Base-by-base conservation (phyloP, 2,797 vertebrate genomes). In the Triplophysa bombifrons region DNA sequence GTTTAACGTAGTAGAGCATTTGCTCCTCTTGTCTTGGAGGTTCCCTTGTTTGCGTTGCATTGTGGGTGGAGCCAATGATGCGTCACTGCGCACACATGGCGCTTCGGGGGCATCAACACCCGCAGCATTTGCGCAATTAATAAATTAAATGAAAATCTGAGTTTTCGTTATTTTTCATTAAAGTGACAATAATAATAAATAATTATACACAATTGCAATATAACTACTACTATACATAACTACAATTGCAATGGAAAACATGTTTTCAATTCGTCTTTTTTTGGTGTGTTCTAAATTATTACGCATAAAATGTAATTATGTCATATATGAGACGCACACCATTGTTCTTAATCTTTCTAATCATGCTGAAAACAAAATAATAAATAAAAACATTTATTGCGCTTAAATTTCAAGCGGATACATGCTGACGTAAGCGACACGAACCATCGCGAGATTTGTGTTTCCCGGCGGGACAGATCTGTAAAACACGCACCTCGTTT, bases 51-150 rank as follows among this genome's bases (percentile, higher is more conserved):
- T 88, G 72, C 82, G 61, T 81, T 76, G 78, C 64, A 79, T 76
- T 86, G 58, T 90, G 90, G 94, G 93, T 83, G 83, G 81, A 20
- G 65, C 16, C 20, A 71, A 19, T 14, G 9, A 10, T 51, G 82
- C 89, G 90, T 92, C 92, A 90, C 20, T 19, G 50, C 30, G 30
- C 86, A 20, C 17, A 19, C 30, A 68, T 41, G 30, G 41, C 41
- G 22, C 12, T 46, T 76, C 67, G 71, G 38, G 66, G 0, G 17
- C 70, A 19, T 73, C 80, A 84, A 51, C 51, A 11, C 10, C 10
- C 0, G 9, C 60, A 30, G 2, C n/a, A 25, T 46, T 72, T 81
- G 44, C 65, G 83, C 75, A 75, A 27, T 2, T 27, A 27, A 27
- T 27, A 27, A 27, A 27, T 27, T 2, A 27, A 27, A 27, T 27